Percentiles rank a stretch among this genome's conserved stretches.
phyloP scores from a whole-genome alignment of 2,113 vertebrate species.

The Nansenia antarctica region DNA sequence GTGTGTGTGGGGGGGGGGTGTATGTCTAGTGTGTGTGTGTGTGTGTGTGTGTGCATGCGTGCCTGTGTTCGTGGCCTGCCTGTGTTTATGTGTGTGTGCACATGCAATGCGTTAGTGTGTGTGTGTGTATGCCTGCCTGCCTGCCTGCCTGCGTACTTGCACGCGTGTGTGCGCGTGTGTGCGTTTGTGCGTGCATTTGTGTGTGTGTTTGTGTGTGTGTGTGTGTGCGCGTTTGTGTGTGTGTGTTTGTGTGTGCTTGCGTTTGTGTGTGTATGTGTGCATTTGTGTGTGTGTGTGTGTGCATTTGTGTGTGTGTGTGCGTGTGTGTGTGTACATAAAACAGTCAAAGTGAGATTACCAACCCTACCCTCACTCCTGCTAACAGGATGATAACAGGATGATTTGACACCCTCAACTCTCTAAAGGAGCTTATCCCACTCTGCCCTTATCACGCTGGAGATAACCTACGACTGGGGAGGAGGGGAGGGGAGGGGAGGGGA shows the following conservation, averaged over 20 bases:
- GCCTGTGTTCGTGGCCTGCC: neutral
- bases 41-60: slow-evolving; percentile 8
- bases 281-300: neutral
- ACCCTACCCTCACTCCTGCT: neutral
- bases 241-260: slow-evolving; percentile 1
- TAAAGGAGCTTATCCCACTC: neutral
- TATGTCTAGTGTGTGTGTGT: neutral
- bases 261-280: neutral
- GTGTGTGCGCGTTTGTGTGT: too few species aligned
- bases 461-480: neutral
- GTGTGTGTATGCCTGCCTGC: slow-evolving; percentile 4
- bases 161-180: slow-evolving; percentile 26
- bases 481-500: too few species aligned
- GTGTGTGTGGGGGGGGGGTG: neutral
- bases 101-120: neutral
- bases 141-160: neutral
- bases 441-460: slow-evolving; percentile 3
- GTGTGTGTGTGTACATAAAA: neutral
- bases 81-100: neutral
- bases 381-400: neutral
- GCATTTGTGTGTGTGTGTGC: slow-evolving; percentile 12
- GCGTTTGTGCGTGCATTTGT: neutral
- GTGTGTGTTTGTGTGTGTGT: slow-evolving; percentile 2
- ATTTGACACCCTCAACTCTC: neutral
- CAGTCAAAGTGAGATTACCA: neutral